These are phyloP conservation scores for Eupithecia inturbata DNA, from an alignment of 2,888 invertebrate species.

Conservation along the genomic window DNA sequence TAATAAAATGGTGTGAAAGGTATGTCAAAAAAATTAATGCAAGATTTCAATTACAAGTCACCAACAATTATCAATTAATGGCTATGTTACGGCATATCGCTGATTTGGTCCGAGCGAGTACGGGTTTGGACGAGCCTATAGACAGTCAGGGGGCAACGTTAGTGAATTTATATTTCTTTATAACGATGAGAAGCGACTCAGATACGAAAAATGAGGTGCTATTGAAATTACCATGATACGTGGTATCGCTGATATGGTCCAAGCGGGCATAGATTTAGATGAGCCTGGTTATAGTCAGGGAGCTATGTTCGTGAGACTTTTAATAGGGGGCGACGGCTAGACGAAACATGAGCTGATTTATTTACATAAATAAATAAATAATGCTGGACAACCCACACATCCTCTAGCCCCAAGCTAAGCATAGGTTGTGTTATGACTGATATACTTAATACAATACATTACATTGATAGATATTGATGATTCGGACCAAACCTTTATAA, in stretches of 20 bases:
- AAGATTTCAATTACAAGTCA: too few species aligned
- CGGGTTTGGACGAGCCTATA: conserved; percentile 90
- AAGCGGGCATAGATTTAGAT: conserved; percentile 91
- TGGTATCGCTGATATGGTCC: conserved; percentile 91
- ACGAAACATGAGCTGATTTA: not conserved
- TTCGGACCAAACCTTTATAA: not conserved
- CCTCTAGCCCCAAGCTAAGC: too few species aligned
- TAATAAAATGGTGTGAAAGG: too few species aligned
- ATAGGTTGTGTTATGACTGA: too few species aligned
- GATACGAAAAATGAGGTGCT: conserved; percentile 96
- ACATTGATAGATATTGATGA: not conserved
- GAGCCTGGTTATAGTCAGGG: conserved; percentile 92
- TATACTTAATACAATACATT: too few species aligned
- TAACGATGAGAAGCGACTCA: conserved; percentile 86
- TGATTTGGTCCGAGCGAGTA: conserved; percentile 88
- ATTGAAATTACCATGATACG: conserved; percentile 96
- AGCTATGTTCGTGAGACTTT: conserved; percentile 92
- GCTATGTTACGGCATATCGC: too few species aligned
- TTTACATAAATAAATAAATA: too few species aligned
- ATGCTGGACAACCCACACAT: too few species aligned
- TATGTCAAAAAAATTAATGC: too few species aligned
- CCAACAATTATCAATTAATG: too few species aligned
- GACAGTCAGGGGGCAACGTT: conserved; percentile 97
- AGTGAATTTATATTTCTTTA: conserved; percentile 82
- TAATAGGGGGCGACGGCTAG: not conserved